A percentile compares a stretch with the other conserved stretches of the same genome.
These are phyloP conservation scores for Coreius guichenoti DNA, from an alignment of 2,797 vertebrate genomes.

Conservation along the genomic window DNA sequence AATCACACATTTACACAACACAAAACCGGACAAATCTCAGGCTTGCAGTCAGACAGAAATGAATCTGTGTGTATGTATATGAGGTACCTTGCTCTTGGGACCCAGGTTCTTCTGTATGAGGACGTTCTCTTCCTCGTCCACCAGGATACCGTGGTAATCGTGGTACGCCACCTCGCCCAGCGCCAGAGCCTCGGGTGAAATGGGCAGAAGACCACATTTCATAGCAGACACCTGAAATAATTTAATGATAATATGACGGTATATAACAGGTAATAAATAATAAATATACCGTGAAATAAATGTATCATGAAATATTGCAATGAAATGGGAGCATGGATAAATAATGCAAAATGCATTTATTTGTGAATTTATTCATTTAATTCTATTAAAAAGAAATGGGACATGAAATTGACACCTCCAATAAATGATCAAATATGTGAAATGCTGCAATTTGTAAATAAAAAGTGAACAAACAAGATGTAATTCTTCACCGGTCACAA, in stretches of 20 bases:
- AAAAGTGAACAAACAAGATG: no score
- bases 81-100: conserved; percentile 90
- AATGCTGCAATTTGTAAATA: no score
- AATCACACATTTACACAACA: neutral
- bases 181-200: conserved; percentile 93
- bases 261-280: neutral
- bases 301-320: neutral
- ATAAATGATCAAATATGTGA: neutral
- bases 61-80: no score
- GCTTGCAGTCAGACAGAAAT: neutral
- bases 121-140: conserved; percentile 88
- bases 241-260: neutral
- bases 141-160: conserved; percentile 95
- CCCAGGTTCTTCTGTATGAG: conserved; percentile 93
- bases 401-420: neutral
- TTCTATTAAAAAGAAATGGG: neutral
- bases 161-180: conserved; percentile 94
- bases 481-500: no score
- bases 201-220: conserved; percentile 94
- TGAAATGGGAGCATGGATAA: neutral
- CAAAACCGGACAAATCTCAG: neutral
- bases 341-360: neutral
- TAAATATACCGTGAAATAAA: neutral
- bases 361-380: no score
- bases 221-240: conserved; percentile 91